Percentiles rank a stretch among this genome's conserved stretches.
Evolutionary conservation across 2,888 invertebrate species (phyloP).

Genomic region (Stramonita haemastoma): DNA sequence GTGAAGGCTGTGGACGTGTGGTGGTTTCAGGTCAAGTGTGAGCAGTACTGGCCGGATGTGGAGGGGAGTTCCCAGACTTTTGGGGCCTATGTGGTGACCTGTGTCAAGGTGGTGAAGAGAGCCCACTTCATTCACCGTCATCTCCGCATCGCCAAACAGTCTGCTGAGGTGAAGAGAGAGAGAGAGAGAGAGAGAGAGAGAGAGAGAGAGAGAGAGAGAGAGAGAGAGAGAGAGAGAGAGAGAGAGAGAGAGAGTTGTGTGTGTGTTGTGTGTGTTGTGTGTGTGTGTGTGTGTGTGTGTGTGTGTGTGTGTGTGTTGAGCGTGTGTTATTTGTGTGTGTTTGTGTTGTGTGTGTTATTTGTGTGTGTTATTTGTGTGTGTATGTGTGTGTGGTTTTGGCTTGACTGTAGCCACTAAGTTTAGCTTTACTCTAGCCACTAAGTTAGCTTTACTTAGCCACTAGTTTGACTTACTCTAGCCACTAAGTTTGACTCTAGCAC

Average conservation of each 20-base stretch:
- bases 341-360: neutral
- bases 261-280: constrained; percentile 1
- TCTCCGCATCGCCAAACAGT: neutral
- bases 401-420: no score
- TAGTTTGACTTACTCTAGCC: no score
- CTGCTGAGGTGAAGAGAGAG: neutral
- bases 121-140: constrained; percentile 27
- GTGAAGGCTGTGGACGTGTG: neutral
- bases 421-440: no score
- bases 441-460: neutral
- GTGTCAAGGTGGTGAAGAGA: neutral
- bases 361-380: neutral
- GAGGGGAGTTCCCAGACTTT: neutral
- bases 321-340: neutral
- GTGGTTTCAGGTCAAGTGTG: constrained; percentile 36
- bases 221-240: neutral
- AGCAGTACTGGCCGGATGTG: constrained; percentile 24
- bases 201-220: constrained; percentile 8
- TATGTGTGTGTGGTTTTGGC: neutral
- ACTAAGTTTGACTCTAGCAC: no score
- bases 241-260: neutral
- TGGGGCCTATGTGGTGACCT: constrained; percentile 23
- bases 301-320: neutral
- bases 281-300: neutral
- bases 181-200: neutral